A percentile compares a stretch with the other conserved stretches of the same genome.
Evolutionary conservation across 2,888 invertebrate species (phyloP).

Genomic region (Hydriomena furcata): DNA sequence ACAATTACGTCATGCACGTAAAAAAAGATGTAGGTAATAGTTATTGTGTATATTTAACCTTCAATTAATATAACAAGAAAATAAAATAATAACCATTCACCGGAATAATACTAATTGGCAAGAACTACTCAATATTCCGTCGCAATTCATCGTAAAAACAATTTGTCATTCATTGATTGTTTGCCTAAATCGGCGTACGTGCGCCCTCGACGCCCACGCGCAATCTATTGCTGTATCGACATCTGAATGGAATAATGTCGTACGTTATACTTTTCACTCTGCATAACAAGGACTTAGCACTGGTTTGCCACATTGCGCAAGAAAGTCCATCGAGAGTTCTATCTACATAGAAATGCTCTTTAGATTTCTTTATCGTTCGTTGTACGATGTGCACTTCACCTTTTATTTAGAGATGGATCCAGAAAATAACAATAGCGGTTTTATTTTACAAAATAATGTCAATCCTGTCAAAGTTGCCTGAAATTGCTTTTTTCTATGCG

Average conservation of each 20-base stretch:
- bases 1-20: too few relatives aligned
- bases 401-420: too few relatives aligned
- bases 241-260: conserved; percentile 30
- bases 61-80: conserved; percentile 9
- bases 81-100: conserved; percentile 7
- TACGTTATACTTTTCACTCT: conserved; percentile 23
- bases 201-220: conserved; percentile 64
- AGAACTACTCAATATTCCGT: conserved; percentile 29
- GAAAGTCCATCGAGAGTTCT: too few relatives aligned
- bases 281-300: background rate
- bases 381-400: too few relatives aligned
- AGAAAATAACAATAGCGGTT: too few relatives aligned
- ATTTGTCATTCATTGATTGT: conserved; percentile 72
- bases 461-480: too few relatives aligned
- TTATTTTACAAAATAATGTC: too few relatives aligned
- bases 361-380: too few relatives aligned
- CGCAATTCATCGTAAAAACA: conserved; percentile 36
- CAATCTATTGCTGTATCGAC: conserved; percentile 43
- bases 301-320: too few relatives aligned
- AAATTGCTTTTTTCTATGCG: too few relatives aligned
- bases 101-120: conserved; percentile 23
- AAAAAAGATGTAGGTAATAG: background rate
- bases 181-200: conserved; percentile 54
- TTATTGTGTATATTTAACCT: background rate
- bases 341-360: too few relatives aligned